Base-by-base conservation (phyloP, 2,888 invertebrate species). In the Andrena marginata region DNA sequence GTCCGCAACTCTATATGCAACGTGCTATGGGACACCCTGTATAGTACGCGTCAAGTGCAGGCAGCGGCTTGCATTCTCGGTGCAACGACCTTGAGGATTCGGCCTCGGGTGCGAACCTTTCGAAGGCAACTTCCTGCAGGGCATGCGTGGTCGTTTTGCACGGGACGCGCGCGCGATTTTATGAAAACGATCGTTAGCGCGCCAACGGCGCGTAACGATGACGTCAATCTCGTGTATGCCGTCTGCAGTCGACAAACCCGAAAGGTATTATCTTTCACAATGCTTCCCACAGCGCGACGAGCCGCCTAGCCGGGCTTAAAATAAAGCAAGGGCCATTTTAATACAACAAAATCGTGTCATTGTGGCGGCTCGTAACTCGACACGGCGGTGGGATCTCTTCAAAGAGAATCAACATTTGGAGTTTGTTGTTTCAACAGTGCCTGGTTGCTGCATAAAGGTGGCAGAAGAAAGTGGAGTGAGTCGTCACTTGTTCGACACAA, bases 151-250 rank as follows among this genome's bases (percentile, higher is more conserved):
- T 64, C 33, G 33, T 67, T 63, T 31, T n/a, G 79, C 79, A 16
- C 42, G 48, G 33, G 65, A 48, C 62, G 62, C 79, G 68, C 71
- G 79, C 54, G 75, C 72, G 71, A 75, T 85, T 87, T 85, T 85
- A 87, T 85, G 82, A 85, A 86, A 87, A 80, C 75, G 86, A 83
- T 86, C 83, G 83, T 86, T 87, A 85, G 82, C 83, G 70, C 80
- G 77, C 78, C 82, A 85, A 74, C 76, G 77, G 80, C 63, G 79
- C 56, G 80, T 72, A 79, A 80, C 80, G 68, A 85, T 89, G 87
- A 89, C 89, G 89, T 87, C 88, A 89, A 82, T 81, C 75, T 70
- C 54, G 65, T 77, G 82, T 79, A 80, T 77, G 79, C 78, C 8
- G 77, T 31, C 31, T 54, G 60, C 26, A 68, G 56, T 81, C 83